Evolutionary conservation across 35 echinoderm and acorn worm genomes (phyloP).

Genomic region (Apostichopus parvimensis): DNA sequence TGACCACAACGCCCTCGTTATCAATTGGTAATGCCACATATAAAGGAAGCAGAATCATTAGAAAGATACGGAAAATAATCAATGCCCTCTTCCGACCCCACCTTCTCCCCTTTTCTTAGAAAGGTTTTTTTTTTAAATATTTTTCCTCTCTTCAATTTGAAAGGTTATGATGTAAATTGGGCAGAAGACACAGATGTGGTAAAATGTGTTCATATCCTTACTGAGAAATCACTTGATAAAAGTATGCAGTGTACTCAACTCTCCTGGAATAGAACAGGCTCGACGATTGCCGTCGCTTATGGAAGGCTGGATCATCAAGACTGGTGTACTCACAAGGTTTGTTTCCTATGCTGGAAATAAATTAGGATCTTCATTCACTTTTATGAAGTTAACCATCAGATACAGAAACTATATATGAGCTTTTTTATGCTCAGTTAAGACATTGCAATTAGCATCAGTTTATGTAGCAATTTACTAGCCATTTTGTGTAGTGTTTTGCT

Average conservation of each 20-base stretch:
- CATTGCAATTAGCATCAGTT: no score
- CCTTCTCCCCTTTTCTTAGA: no score
- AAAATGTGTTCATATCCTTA: conserved; percentile 66
- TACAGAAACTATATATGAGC: not conserved
- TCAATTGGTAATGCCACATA: no score
- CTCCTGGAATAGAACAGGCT: conserved; percentile 84
- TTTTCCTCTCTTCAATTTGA: no score
- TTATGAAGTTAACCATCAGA: not conserved
- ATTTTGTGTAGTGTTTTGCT: no score
- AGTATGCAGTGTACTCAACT: conserved; percentile 82
- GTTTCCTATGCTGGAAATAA: not conserved
- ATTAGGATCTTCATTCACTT: not conserved
- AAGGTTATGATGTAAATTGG: conserved; percentile 18
- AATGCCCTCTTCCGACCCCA: no score
- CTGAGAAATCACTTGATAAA: conserved; percentile 56
- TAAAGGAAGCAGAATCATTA: no score
- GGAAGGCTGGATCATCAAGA: conserved; percentile 91
- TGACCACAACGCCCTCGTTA: no score
- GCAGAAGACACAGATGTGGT: conserved; percentile 20
- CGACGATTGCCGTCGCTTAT: conserved; percentile 69
- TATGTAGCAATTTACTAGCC: no score
- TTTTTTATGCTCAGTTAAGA: no score
- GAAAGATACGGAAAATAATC: no score
- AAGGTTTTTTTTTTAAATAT: no score
- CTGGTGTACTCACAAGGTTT: conserved; percentile 95